Evolutionary conservation across 2,797 vertebrate species (phyloP), one percentile per base, ranked within the genome.

Genomic region (Rhadinocentrus ornatus): DNA sequence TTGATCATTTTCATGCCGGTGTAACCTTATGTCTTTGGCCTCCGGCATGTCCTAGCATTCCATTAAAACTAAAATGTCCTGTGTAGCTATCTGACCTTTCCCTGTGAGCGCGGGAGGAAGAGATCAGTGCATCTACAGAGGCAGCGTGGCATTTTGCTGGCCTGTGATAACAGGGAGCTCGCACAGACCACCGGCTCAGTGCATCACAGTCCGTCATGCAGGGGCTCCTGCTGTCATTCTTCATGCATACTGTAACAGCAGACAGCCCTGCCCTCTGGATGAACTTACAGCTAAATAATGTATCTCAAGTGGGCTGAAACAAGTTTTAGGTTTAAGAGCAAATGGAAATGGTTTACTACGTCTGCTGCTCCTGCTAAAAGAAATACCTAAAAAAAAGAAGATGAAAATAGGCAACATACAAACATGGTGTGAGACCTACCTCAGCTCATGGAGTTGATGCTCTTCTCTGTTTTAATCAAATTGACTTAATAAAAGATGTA

Each of bases 51-150:
- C 62, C 67, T 41, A 64, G 71, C 78, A 44, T 81, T 72, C 64
- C 71, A 39, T 69, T 70, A 55, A 86, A 85, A 81, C 44, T 61
- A 77, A 76, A 62, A 78, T 66, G 35, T 69, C 71, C 58, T 82
- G 74, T 80, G 61, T 73, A 63, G 78, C 75, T 54, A 66, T 78
- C 71, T 92, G 90, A 93, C 92, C 91, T 93, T 93, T 93, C 75
- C 74, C 37, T 52, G 73, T 46, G 79, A 86, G 84, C 80, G 74
- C 24, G 53, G 71, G 80, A 71, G 71, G 81, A 66, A 69, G 81
- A 88, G 81, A 88, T 89, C 78, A 78, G 80, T 81, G 87, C 86
- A 91, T 93, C 88, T 87, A 77, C 83, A 80, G 73, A 86, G 81
- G 85, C 87, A 85, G 83, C 82, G 56, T 91, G 90, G 86, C 88